A percentile compares a stretch with the other conserved stretches of the same genome.
These are phyloP conservation scores for Fulica atra DNA, from an alignment of 2,113 vertebrate genomes.

Conservation along the genomic window DNA sequence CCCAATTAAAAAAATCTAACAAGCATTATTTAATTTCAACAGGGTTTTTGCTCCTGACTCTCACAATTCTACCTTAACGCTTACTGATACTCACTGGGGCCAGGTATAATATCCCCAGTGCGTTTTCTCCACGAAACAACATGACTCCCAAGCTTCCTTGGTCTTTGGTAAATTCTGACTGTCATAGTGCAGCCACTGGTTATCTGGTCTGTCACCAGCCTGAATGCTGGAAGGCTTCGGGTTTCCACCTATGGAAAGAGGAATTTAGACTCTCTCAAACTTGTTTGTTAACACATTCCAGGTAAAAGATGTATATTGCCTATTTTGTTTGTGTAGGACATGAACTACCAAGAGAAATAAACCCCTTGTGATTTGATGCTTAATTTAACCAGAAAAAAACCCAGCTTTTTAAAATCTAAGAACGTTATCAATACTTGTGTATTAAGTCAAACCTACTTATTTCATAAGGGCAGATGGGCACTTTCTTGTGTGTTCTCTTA, in stretches of 20 bases:
- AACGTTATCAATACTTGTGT: background rate
- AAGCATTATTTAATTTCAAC: background rate
- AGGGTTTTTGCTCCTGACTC: background rate
- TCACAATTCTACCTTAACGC: background rate
- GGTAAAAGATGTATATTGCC: background rate
- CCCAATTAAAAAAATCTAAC: background rate
- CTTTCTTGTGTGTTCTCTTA: conserved; percentile 91
- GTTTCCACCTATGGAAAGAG: conserved; percentile 73
- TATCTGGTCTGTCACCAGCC: conserved; percentile 91
- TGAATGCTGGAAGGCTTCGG: conserved; percentile 67
- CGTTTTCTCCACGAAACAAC: conserved; percentile 94
- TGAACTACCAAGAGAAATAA: background rate
- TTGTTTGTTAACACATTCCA: background rate
- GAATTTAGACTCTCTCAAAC: background rate
- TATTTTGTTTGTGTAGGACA: background rate
- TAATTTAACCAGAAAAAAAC: background rate
- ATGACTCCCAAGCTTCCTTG: conserved; percentile 87
- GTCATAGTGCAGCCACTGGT: conserved; percentile 93
- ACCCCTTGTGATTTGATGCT: background rate
- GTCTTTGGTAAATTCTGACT: conserved; percentile 86
- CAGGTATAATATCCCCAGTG: conserved; percentile 97
- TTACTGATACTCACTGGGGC: conserved; percentile 83
- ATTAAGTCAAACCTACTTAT: conserved; percentile 81
- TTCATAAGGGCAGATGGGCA: conserved; percentile 85
- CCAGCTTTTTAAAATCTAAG: background rate